A percentile compares a stretch with the other conserved stretches of the same genome.
Conservation (phyloP, 2,113 vertebrate species). For the Oncorhynchus keta region DNA sequence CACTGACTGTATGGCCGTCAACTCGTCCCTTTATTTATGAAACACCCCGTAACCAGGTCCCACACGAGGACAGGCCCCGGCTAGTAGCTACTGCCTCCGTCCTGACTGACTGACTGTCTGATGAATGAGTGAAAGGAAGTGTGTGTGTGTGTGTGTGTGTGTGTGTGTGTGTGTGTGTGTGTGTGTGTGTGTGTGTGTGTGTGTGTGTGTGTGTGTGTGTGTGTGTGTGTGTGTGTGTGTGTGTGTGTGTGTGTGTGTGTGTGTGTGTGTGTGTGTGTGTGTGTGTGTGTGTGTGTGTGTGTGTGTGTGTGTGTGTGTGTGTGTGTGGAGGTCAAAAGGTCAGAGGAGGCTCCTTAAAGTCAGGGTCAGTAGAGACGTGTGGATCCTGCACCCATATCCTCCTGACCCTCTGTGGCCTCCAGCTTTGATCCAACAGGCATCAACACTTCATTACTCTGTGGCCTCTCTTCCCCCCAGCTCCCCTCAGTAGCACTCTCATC, state of each 20-base stretch:
- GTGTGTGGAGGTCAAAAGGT: conserved; percentile 17
- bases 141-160: neutral
- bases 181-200: neutral
- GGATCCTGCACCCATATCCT: conserved; percentile 57
- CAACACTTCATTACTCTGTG: conserved; percentile 71
- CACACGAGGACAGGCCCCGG: conserved; percentile 31
- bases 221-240: neutral
- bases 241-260: neutral
- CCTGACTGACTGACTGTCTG: conserved; percentile 28
- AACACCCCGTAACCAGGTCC: conserved; percentile 57
- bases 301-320: neutral
- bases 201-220: neutral
- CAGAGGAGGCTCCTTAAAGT: conserved; percentile 11
- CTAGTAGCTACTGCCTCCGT: conserved; percentile 51
- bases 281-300: neutral
- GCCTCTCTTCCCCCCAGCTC: conserved; percentile 32
- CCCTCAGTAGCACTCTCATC: neutral
- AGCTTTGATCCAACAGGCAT: conserved; percentile 67
- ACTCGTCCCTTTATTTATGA: conserved; percentile 62
- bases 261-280: neutral
- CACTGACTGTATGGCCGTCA: conserved; percentile 58
- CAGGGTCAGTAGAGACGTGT: conserved; percentile 45
- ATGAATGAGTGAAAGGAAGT: conserved; percentile 18
- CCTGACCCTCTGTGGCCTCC: conserved; percentile 59
- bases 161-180: neutral